Evolutionary conservation across 2,888 invertebrate species (phyloP), one percentile per base, ranked within the genome.

Genomic region (Andricus curvator): DNA sequence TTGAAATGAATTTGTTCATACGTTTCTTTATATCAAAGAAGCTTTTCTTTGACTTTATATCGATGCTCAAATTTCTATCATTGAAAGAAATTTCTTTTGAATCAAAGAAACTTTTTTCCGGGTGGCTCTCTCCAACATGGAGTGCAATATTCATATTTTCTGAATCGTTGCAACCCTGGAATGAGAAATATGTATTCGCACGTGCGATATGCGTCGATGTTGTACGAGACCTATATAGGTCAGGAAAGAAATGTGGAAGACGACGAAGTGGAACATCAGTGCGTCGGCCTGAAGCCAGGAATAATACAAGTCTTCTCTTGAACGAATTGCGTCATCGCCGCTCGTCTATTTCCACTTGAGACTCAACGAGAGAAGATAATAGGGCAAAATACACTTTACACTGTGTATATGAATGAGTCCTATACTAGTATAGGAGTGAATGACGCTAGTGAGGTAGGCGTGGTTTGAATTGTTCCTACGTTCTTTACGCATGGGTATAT

Each of bases 211-310:
- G 15, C 56, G 33, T n/a, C n/a, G 51, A 74, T 15, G 74, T 74
- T 51, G 9, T 33, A 74, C 29, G 56, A 33, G 33, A 56, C n/a
- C 15, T 56, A 74, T 56, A 20, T 74, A 74, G 74, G 74, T n/a
- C 74, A 74, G 13, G 20, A 51, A 74, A 56, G 74, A 74, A 74
- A 74, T 48, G 70, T 74, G 20, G 74, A 74, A 56, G 74, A 29
- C 74, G 74, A 56, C 56, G 22, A 74, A 74, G 74, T 74, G n/a
- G 66, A 41, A 37, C 66, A 41, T 33, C n/a, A 66, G 66, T 66
- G 51, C 29, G 51, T 74, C 56, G 56, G 11, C 74, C 56, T 66
- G 37, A 66, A 66, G 41, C 48, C 74, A 74, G n/a, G 74, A 74
- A 51, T 56, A 74, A 70, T 70, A 70, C 44, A 51, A 70, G 20